Conservation (phyloP, 2,797 vertebrate genomes). For the Hemitrygon akajei region DNA sequence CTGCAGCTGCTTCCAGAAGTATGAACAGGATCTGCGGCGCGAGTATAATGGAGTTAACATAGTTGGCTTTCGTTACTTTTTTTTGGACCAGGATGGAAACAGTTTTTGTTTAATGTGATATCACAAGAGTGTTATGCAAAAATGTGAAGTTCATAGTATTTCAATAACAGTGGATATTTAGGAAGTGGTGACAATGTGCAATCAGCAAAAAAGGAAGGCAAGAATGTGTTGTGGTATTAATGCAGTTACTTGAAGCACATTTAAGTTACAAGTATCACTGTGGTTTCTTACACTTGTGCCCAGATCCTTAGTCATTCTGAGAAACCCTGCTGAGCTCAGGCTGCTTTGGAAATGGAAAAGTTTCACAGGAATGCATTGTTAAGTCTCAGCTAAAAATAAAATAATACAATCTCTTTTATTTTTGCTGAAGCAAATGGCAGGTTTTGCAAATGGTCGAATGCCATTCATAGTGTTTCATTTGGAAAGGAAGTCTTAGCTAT, state of each 20-base stretch:
- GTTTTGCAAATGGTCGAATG: not conserved
- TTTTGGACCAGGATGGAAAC: slow-evolving; percentile 24
- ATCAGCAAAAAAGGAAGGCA: slow-evolving; percentile 77
- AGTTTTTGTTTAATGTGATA: slow-evolving; percentile 34
- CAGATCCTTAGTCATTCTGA: slow-evolving; percentile 58
- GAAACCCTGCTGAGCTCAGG: slow-evolving; percentile 56
- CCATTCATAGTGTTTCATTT: not conserved
- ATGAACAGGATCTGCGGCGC: not conserved
- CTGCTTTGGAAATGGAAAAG: slow-evolving; percentile 37
- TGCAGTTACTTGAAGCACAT: slow-evolving; percentile 84
- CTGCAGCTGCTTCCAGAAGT: slow-evolving; percentile 59
- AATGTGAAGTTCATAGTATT: slow-evolving; percentile 51
- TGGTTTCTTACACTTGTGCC: slow-evolving; percentile 65
- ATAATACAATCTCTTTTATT: not conserved
- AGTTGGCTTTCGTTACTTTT: slow-evolving; percentile 15
- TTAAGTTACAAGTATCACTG: slow-evolving; percentile 70
- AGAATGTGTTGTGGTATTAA: slow-evolving; percentile 73
- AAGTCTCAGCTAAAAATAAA: slow-evolving; percentile 14
- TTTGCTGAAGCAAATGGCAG: not conserved
- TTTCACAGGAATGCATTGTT: not conserved
- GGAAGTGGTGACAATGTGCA: slow-evolving; percentile 88
- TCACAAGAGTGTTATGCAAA: slow-evolving; percentile 32
- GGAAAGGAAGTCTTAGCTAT: not conserved
- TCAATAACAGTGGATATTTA: slow-evolving; percentile 69
- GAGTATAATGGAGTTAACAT: slow-evolving; percentile 33